Evolutionary conservation across 2,113 vertebrate genomes (phyloP).

Genomic region (Reinhardtius hippoglossoides): DNA sequence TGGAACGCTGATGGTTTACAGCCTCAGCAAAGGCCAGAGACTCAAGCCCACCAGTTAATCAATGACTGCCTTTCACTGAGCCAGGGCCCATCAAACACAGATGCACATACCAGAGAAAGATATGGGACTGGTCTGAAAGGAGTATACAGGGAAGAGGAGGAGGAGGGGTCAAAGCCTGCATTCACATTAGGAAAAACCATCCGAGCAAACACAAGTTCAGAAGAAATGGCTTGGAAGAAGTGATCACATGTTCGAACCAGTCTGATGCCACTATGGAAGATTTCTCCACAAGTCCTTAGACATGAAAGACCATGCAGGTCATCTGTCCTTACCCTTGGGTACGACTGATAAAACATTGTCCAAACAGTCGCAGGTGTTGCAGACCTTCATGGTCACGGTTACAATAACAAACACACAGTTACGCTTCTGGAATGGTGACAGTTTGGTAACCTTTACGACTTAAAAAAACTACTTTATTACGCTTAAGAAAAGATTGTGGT

Average conservation of each 20-base stretch:
- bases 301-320: neutral
- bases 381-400: neutral
- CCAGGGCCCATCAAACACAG: constrained; percentile 45
- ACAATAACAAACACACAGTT: neutral
- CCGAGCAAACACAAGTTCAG: constrained; percentile 29
- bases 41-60: constrained; percentile 69
- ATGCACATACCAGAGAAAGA: constrained; percentile 60
- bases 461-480: neutral
- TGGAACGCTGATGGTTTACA: constrained; percentile 70
- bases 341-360: neutral
- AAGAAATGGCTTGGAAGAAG: constrained; percentile 30
- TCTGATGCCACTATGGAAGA: constrained; percentile 23
- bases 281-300: neutral
- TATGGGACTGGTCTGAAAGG: constrained; percentile 20
- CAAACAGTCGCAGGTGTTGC: neutral
- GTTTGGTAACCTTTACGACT: neutral
- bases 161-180: constrained; percentile 10
- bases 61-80: constrained; percentile 52
- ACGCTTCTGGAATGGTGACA: neutral
- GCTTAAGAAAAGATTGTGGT: too few species aligned
- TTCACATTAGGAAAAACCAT: neutral
- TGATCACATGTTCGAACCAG: constrained; percentile 26
- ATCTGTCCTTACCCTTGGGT: neutral
- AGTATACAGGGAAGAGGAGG: constrained; percentile 2
- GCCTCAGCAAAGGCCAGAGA: constrained; percentile 62